These are phyloP conservation scores for Tubulanus polymorphus DNA, from an alignment of 2,888 invertebrate genomes.

Conservation along the genomic window DNA sequence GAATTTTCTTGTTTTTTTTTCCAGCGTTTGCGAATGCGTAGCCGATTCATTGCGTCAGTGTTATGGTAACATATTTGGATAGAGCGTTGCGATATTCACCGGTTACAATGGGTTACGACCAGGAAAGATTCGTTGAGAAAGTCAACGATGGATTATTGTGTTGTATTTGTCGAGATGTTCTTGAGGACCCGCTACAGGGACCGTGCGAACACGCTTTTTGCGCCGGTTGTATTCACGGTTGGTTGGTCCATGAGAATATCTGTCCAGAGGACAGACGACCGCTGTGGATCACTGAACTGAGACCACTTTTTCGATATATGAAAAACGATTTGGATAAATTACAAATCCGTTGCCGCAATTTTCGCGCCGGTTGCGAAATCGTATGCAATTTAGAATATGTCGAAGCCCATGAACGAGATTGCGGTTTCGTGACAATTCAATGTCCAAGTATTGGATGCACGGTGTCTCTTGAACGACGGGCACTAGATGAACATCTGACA, in stretches of 20 bases:
- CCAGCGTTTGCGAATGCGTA: no score
- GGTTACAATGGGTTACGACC: slow-evolving; percentile 34
- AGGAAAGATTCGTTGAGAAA: slow-evolving; percentile 30
- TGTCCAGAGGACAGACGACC: slow-evolving; percentile 40
- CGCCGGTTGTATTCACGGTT: slow-evolving; percentile 34
- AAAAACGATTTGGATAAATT: slow-evolving; percentile 32
- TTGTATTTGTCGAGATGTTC: slow-evolving; percentile 38
- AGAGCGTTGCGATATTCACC: no score
- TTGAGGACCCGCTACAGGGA: slow-evolving; percentile 40
- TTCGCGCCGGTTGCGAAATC: slow-evolving; percentile 26
- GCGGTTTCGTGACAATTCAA: slow-evolving; percentile 22
- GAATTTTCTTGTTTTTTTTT: no score
- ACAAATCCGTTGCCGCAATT: slow-evolving; percentile 29
- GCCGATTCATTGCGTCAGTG: no score
- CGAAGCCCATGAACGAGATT: slow-evolving; percentile 27
- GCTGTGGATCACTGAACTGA: slow-evolving; percentile 24
- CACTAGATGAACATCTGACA: slow-evolving; percentile 24
- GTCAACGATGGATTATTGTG: slow-evolving; percentile 40
- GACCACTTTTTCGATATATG: slow-evolving; percentile 36
- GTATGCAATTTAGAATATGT: slow-evolving; percentile 28
- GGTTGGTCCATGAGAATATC: slow-evolving; percentile 35
- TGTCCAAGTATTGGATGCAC: slow-evolving; percentile 34
- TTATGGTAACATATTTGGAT: no score
- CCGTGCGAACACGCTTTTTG: slow-evolving; percentile 46
- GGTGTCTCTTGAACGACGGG: slow-evolving; percentile 18